Evolutionary conservation across 2,797 vertebrate genomes (phyloP).

Genomic region (Pangasius krempfi): DNA sequence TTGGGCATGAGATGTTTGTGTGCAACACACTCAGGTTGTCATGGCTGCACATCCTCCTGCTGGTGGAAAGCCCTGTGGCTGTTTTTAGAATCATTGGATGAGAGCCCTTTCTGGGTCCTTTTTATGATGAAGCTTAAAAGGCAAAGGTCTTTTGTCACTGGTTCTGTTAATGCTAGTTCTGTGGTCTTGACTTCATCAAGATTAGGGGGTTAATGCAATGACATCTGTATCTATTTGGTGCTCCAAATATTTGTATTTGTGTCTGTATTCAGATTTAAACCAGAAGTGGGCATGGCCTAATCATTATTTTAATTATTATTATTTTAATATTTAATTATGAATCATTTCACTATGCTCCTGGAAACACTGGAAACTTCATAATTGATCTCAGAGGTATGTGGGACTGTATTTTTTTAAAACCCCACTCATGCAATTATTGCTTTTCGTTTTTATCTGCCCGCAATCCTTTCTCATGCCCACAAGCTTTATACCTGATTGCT

Average conservation of each 20-base stretch:
- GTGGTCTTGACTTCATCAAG: background rate
- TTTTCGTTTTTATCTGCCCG: background rate
- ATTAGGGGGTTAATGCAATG: background rate
- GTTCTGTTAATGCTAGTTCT: background rate
- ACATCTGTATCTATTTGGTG: background rate
- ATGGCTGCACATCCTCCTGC: constrained; percentile 48
- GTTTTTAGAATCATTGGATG: constrained; percentile 42
- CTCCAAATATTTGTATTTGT: background rate
- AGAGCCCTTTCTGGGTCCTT: background rate
- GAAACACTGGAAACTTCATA: constrained; percentile 1
- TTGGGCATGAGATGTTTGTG: constrained; percentile 53
- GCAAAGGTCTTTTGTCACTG: background rate
- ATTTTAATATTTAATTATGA: constrained; percentile 6
- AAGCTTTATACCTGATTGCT: background rate
- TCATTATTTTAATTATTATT: too few species aligned
- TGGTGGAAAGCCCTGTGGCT: constrained; percentile 43
- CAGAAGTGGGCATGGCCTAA: background rate
- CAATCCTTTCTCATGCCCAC: background rate
- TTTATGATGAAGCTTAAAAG: background rate
- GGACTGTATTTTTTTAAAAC: background rate
- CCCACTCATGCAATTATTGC: background rate
- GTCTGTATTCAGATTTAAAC: background rate
- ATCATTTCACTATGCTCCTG: background rate
- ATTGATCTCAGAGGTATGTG: background rate
- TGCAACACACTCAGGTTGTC: constrained; percentile 61